Evolutionary conservation across 2,888 invertebrate species (phyloP).

Genomic region (Heliconius ismenius): DNA sequence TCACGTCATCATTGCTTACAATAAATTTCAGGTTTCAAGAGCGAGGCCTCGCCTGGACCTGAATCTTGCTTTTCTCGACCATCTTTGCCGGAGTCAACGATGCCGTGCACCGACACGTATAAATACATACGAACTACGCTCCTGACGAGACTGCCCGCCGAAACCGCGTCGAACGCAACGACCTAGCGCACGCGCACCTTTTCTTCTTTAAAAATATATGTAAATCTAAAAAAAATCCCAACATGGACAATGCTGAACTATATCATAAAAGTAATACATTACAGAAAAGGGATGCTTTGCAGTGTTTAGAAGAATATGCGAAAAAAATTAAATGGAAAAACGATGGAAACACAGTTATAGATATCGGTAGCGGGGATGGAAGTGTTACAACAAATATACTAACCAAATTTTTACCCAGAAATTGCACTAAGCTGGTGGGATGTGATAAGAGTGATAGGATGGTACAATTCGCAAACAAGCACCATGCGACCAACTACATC

Average conservation of each 20-base stretch:
- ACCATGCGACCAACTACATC: slow-evolving; percentile 70
- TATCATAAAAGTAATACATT: slow-evolving; percentile 86
- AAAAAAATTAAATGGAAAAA: slow-evolving; percentile 81
- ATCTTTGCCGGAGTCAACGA: slow-evolving; percentile 47
- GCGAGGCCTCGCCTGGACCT: slow-evolving; percentile 23
- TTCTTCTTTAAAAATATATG: slow-evolving; percentile 38
- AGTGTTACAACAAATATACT: slow-evolving; percentile 84
- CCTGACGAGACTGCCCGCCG: slow-evolving; percentile 62
- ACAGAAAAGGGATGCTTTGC: slow-evolving; percentile 82
- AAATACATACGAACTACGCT: slow-evolving; percentile 66
- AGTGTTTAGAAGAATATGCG: slow-evolving; percentile 84
- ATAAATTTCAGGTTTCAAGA: slow-evolving; percentile 35
- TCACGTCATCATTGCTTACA: slow-evolving; percentile 3
- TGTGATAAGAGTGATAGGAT: slow-evolving; percentile 87
- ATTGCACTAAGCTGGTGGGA: slow-evolving; percentile 81
- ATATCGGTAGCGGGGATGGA: slow-evolving; percentile 89
- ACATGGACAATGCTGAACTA: slow-evolving; percentile 83
- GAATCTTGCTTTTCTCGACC: slow-evolving; percentile 34
- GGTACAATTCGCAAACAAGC: slow-evolving; percentile 84
- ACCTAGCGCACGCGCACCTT: slow-evolving; percentile 61
- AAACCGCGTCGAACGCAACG: slow-evolving; percentile 65
- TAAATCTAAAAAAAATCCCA: slow-evolving; percentile 41
- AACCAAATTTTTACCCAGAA: slow-evolving; percentile 81
- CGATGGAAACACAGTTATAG: slow-evolving; percentile 76
- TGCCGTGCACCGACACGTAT: slow-evolving; percentile 62